Base-by-base conservation (phyloP, 2,888 invertebrate species). In the Therioaphis trifolii region DNA sequence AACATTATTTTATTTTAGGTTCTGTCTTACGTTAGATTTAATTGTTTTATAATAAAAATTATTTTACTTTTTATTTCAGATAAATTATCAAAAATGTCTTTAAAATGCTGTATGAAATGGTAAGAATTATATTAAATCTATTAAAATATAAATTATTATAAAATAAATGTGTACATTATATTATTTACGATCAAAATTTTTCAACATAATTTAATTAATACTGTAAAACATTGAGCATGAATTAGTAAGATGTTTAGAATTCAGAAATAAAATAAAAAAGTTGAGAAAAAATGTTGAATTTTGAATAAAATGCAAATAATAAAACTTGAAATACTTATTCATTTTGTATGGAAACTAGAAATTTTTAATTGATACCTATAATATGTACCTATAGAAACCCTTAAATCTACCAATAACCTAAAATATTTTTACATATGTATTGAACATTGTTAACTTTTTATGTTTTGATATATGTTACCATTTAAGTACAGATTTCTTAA, bases 61-160 rank as follows among this genome's bases (percentile, higher is more conserved):
- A 35, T 52, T 15, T 52, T 66, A 66, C n/a, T 77, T 46, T 49
- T 58, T 35, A 35, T 78, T 78, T 78, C 35, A 78, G 78, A 55
- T 78, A 52, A n/a, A 46, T 52, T 40, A 52, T 24, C 35, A 21
- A 35, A 78, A 52, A 78, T 78, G 78, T 21, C 66, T 68, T 29
- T 29, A 24, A 66, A 78, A 68, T 40, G 52, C 52, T 78, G 78
- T 40, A 15, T 78, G 18, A 78, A 78, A 68, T 21, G 78, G 78
- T 78, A 78, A 35, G 68, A 0, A 40, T 40, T 74, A 29, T 55
- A 11, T 11, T 68, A 21, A 24, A 43, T 24, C 18, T 21, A 14
- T 40, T 21, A 21, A 40, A 11, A 12, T 24, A 58, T 58, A 24
- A 52, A 58, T n/a, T 21, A 58, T 58, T 24, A 7, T 35, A 35